A percentile compares a stretch with the other conserved stretches of the same genome.
Evolutionary conservation across 2,113 vertebrate genomes (phyloP).

Genomic region (Anarrhichthys ocellatus): DNA sequence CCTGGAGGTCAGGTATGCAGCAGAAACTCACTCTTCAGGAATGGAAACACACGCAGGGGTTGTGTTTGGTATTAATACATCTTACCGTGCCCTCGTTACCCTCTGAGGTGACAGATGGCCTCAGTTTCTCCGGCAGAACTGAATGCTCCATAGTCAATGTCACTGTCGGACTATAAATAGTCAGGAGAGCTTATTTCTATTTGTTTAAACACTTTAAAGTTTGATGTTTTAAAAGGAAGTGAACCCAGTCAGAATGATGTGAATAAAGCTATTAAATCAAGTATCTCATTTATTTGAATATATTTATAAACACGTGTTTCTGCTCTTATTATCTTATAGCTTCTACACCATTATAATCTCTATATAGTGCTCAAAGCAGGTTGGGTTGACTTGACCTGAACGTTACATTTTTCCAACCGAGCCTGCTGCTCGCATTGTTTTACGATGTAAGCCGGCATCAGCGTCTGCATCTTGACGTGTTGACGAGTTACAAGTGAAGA

Average conservation of each 20-base stretch:
- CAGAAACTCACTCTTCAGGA: not conserved
- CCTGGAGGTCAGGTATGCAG: constrained; percentile 94
- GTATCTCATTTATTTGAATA: not conserved
- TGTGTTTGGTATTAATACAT: not conserved
- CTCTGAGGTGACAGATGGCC: not conserved
- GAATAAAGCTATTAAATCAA: not conserved
- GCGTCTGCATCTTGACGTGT: not conserved
- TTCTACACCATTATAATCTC: not conserved
- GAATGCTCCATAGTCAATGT: not conserved
- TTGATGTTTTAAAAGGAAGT: not conserved
- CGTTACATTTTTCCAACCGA: not conserved
- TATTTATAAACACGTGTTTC: not conserved
- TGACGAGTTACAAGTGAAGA: not conserved
- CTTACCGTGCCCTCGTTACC: not conserved
- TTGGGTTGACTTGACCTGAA: not conserved
- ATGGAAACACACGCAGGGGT: not conserved
- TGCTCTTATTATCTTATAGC: not conserved
- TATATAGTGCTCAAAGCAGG: not conserved
- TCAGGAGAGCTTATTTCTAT: not conserved
- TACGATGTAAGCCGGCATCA: not conserved
- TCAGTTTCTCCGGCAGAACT: not conserved
- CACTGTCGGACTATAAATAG: not conserved
- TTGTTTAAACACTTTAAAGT: not conserved
- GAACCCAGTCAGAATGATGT: not conserved
- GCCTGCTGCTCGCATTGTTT: not conserved